A percentile compares a stretch with the other conserved stretches of the same genome.
Evolutionary conservation across 2,888 invertebrate species (phyloP).

Genomic region (Ectobius pallidus): DNA sequence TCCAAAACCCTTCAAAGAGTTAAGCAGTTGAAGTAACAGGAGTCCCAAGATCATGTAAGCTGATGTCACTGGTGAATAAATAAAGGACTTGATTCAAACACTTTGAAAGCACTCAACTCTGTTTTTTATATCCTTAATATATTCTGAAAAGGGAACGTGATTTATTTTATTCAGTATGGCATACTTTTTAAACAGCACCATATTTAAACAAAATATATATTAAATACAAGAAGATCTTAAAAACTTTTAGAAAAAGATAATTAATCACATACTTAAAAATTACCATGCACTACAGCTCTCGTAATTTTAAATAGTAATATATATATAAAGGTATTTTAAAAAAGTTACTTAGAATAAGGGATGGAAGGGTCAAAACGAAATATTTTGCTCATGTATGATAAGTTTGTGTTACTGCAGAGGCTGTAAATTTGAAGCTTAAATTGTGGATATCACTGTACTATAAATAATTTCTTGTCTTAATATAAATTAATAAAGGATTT

Average conservation of each 20-base stretch:
- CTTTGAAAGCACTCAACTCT: too few relatives aligned
- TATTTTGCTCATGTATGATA: slow-evolving; percentile 28
- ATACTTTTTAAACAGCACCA: too few relatives aligned
- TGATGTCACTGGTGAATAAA: too few relatives aligned
- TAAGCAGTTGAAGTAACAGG: too few relatives aligned
- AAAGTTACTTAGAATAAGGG: background rate
- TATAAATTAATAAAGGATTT: slow-evolving; percentile 9
- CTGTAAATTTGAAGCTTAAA: slow-evolving; percentile 22
- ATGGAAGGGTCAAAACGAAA: slow-evolving; percentile 5
- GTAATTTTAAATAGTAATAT: background rate
- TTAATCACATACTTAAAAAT: background rate
- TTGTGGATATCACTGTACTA: slow-evolving; percentile 19
- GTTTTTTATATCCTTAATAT: too few relatives aligned
- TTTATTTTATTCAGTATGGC: too few relatives aligned
- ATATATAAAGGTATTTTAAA: background rate
- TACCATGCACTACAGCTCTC: background rate
- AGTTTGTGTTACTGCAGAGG: slow-evolving; percentile 9
- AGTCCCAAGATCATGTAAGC: too few relatives aligned
- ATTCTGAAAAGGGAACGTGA: too few relatives aligned
- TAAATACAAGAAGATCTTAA: too few relatives aligned
- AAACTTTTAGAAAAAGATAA: background rate
- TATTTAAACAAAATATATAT: too few relatives aligned
- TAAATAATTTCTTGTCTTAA: background rate
- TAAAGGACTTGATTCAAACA: too few relatives aligned
- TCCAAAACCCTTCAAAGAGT: too few relatives aligned